These are phyloP conservation scores for Bombus impatiens DNA, from an alignment of 1,140 invertebrate species.

Conservation along the genomic window DNA sequence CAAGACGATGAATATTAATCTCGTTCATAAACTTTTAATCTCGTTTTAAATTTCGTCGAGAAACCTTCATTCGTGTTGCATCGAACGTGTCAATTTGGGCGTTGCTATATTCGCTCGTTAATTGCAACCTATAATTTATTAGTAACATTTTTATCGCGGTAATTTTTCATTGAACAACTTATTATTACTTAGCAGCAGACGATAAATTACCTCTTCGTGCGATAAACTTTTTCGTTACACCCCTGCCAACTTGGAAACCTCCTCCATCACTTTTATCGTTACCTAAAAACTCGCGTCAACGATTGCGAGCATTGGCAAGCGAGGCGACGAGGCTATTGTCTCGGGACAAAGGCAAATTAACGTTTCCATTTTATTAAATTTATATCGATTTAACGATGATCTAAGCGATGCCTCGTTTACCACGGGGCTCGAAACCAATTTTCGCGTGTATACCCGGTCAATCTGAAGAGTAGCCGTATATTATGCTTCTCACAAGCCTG, in stretches of 20 bases:
- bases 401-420: conserved; percentile 2
- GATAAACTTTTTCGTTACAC: not conserved
- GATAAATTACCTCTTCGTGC: not conserved
- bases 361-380: conserved; percentile 48
- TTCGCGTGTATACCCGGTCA: conserved; percentile 52
- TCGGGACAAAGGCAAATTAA: conserved; percentile 37
- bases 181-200: not conserved
- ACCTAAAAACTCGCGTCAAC: not conserved
- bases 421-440: conserved; percentile 41
- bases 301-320: not conserved
- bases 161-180: not conserved
- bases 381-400: conserved; percentile 45
- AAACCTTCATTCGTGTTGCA: not conserved
- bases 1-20: not conserved
- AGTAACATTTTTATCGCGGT: not conserved
- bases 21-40: conserved; percentile 1
- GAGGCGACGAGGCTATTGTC: not conserved
- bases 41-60: not conserved
- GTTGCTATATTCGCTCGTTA: not conserved
- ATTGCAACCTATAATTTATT: not conserved
- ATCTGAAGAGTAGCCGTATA: conserved; percentile 65
- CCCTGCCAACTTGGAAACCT: not conserved
- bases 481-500: conserved; percentile 47
- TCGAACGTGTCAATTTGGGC: not conserved
- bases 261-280: not conserved